Conservation (phyloP, 2,797 vertebrate genomes). For the Anomalospiza imberbis region DNA sequence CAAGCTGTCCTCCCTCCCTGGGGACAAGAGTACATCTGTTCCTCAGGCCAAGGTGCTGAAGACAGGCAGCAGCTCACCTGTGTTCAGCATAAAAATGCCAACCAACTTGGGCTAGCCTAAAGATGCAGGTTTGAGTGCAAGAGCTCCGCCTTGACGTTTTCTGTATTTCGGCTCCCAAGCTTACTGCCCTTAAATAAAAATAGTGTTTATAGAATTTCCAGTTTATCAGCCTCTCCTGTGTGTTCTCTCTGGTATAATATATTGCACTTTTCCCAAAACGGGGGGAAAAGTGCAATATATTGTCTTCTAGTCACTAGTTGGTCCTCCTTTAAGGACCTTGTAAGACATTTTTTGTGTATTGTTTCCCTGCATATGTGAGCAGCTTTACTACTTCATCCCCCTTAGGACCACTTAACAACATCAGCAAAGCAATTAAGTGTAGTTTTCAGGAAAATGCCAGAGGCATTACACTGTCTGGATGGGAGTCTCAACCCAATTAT, state of each 20-base stretch:
- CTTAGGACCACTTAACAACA: constrained; percentile 80
- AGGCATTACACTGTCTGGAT: constrained; percentile 76
- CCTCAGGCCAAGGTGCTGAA: constrained; percentile 3
- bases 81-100: not conserved
- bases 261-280: not conserved
- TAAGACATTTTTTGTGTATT: constrained; percentile 69
- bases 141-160: not conserved
- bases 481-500: constrained; percentile 86
- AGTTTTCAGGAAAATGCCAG: constrained; percentile 81
- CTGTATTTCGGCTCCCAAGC: not conserved
- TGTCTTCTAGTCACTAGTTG: constrained; percentile 22
- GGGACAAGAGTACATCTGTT: constrained; percentile 19
- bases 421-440: constrained; percentile 83
- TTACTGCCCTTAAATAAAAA: constrained; percentile 16
- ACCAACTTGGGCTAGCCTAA: not conserved
- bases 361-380: constrained; percentile 70
- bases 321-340: constrained; percentile 71
- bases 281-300: not conserved
- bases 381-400: constrained; percentile 68
- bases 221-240: not conserved
- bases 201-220: not conserved
- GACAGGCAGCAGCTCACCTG: not conserved
- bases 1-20: not conserved
- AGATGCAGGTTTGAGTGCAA: not conserved
- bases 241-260: not conserved